Evolutionary conservation across 2,113 vertebrate genomes (phyloP).

Genomic region (Chloropsis hardwickii): DNA sequence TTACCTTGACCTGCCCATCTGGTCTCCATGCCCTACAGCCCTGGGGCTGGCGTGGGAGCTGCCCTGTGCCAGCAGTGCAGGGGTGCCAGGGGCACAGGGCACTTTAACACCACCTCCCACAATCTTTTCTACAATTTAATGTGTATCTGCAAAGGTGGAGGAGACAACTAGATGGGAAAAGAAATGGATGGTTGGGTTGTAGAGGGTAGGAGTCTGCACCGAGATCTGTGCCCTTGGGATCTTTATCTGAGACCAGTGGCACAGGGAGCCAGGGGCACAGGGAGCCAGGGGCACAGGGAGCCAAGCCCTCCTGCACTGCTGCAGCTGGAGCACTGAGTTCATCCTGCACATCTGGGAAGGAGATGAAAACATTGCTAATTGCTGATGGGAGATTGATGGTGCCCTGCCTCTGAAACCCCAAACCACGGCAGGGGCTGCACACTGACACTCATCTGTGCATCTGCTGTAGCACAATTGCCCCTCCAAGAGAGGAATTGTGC

Average conservation of each 20-base stretch:
- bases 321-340: accelerated
- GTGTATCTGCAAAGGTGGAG: no score
- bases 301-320: not conserved
- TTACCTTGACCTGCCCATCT: not conserved
- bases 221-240: no score
- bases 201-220: no score
- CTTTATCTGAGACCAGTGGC: no score
- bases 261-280: not conserved
- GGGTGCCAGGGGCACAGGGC: no score
- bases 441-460: not conserved
- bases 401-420: not conserved
- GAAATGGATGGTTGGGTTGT: no score
- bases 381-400: not conserved
- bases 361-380: not conserved
- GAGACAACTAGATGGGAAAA: no score
- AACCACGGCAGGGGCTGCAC: not conserved
- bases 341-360: not conserved
- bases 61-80: accelerated
- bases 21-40: accelerated
- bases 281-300: not conserved
- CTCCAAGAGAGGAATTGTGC: not conserved
- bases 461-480: not conserved
- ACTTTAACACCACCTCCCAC: no score
- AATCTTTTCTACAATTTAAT: no score
- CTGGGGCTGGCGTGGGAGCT: accelerated